A percentile compares a stretch with the other conserved stretches of the same genome.
Conservation (phyloP, 2,797 vertebrate species). For the Phyllotis vaccarum region DNA sequence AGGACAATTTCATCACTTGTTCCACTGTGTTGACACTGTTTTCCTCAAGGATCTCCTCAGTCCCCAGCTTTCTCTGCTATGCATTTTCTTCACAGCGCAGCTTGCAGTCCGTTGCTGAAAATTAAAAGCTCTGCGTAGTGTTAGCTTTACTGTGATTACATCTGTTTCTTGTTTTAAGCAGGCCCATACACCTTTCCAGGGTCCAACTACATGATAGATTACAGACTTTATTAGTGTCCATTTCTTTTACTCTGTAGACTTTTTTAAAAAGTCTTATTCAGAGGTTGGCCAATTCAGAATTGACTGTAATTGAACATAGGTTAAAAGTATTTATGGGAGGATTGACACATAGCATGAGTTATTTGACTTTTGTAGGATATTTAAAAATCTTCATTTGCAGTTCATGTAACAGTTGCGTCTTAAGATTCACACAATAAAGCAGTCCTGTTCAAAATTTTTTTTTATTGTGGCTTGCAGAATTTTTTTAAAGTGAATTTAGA, state of each 20-base stretch:
- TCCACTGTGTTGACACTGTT: slow-evolving; percentile 79
- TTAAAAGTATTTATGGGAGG: slow-evolving; percentile 76
- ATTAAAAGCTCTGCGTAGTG: slow-evolving; percentile 83
- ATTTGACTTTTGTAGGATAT: slow-evolving; percentile 86
- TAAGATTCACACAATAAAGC: slow-evolving; percentile 88
- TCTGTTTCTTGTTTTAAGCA: slow-evolving; percentile 69
- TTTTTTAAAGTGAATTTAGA: slow-evolving; percentile 78
- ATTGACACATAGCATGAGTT: slow-evolving; percentile 86
- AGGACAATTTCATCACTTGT: slow-evolving; percentile 55
- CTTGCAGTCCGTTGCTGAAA: slow-evolving; percentile 83
- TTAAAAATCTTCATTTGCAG: slow-evolving; percentile 86
- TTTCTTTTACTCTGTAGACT: slow-evolving; percentile 84
- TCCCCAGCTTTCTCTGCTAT: slow-evolving; percentile 82
- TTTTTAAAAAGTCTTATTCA: slow-evolving; percentile 68
- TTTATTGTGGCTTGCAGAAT: slow-evolving; percentile 83
- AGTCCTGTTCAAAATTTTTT: slow-evolving; percentile 84
- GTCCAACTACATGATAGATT: slow-evolving; percentile 85
- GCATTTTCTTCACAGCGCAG: slow-evolving; percentile 85
- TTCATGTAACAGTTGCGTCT: slow-evolving; percentile 88
- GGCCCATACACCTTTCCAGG: slow-evolving; percentile 80
- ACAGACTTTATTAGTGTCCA: slow-evolving; percentile 81
- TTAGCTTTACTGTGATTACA: slow-evolving; percentile 76
- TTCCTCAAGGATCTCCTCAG: slow-evolving; percentile 38
- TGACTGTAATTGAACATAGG: slow-evolving; percentile 74
- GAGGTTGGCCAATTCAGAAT: slow-evolving; percentile 70